Percentiles rank a stretch among this genome's conserved stretches.
phyloP scores from a whole-genome alignment of 30 jellyfish, hydroid and myxozoan species.

The Chrysaora quinquecirrha region DNA sequence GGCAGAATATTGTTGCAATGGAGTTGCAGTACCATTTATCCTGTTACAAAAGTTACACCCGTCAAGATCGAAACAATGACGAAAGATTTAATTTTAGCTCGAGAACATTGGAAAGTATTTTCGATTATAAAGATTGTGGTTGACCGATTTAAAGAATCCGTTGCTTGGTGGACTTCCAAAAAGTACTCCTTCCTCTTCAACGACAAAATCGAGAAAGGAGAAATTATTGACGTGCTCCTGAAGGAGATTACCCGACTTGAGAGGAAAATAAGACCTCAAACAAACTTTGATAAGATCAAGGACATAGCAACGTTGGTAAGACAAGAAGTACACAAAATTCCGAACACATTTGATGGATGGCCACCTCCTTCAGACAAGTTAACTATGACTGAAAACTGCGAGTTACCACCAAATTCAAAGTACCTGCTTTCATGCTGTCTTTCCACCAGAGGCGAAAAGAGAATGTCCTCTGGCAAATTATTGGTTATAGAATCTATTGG shows the following conservation, averaged over 20 bases:
- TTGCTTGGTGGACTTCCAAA: not conserved
- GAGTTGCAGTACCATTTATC: not conserved
- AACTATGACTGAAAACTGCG: not conserved
- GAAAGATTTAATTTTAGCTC: not conserved
- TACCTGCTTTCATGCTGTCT: not conserved
- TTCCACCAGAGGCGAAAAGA: slow-evolving; percentile 2
- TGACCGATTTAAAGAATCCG: not conserved
- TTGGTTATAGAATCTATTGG: slow-evolving; percentile 11
- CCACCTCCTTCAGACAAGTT: not conserved
- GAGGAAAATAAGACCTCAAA: not conserved
- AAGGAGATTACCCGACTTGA: not conserved
- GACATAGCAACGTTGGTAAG: not conserved
- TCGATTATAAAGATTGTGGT: not conserved
- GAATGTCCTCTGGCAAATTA: not conserved
- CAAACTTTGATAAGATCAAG: not conserved
- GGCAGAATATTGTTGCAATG: slow-evolving; percentile 2
- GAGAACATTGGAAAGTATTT: not conserved
- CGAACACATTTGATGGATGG: not conserved
- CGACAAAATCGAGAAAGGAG: slow-evolving; percentile 1
- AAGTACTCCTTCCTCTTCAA: not conserved
- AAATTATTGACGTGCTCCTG: not conserved
- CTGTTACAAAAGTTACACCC: slow-evolving; percentile 1
- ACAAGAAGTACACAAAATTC: not conserved
- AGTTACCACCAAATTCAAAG: not conserved
- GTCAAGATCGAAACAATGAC: not conserved